Conservation (phyloP, 2,888 invertebrate genomes). For the Mongoloraphidia duomilia region DNA sequence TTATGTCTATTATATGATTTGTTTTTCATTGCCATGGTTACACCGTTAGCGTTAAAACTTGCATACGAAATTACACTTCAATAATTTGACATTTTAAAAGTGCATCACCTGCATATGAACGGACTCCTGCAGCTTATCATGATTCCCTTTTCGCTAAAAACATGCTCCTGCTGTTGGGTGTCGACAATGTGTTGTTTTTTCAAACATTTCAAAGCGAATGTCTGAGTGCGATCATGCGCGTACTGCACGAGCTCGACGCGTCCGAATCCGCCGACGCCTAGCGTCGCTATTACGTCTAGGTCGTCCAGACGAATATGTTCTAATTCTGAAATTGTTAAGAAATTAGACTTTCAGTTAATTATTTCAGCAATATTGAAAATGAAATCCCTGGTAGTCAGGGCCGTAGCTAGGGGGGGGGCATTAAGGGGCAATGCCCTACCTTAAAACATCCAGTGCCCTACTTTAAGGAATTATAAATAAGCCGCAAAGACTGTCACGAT, state of each 20-base stretch:
- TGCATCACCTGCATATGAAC: slow-evolving; percentile 52
- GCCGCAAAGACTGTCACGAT: too few species aligned
- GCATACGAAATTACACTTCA: too few species aligned
- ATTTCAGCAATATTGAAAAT: background rate
- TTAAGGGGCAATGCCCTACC: too few species aligned
- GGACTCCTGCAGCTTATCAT: slow-evolving; percentile 53
- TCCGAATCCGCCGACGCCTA: slow-evolving; percentile 62
- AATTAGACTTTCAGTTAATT: background rate
- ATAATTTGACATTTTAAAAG: background rate
- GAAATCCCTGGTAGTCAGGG: too few species aligned
- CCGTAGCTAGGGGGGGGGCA: too few species aligned
- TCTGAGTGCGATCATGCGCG: slow-evolving; percentile 30
- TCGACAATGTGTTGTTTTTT: slow-evolving; percentile 60
- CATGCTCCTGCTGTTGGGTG: slow-evolving; percentile 58
- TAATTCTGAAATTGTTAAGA: slow-evolving; percentile 22
- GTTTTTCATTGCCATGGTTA: too few species aligned
- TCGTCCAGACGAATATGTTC: slow-evolving; percentile 36
- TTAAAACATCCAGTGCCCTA: too few species aligned
- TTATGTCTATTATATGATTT: too few species aligned
- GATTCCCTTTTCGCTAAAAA: slow-evolving; percentile 53
- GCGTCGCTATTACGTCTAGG: slow-evolving; percentile 47
- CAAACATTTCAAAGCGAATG: slow-evolving; percentile 54
- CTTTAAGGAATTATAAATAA: too few species aligned
- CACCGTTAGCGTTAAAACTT: too few species aligned
- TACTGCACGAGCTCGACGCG: slow-evolving; percentile 46